Base-by-base conservation (phyloP, 2,113 vertebrate species). In the Hyaena hyaena region DNA sequence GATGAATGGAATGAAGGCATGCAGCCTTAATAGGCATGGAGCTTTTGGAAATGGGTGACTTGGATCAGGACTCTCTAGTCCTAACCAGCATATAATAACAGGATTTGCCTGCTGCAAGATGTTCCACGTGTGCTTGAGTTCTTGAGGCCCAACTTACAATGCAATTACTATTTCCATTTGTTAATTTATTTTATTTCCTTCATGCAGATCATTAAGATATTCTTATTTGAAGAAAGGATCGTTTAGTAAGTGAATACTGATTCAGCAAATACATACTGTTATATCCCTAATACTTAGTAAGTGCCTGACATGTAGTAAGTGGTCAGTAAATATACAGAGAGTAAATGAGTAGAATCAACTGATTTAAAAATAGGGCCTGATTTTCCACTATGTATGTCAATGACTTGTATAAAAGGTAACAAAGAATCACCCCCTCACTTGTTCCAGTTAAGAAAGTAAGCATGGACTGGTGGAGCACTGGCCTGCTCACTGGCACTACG, bases 391-490 rank as follows among this genome's bases (percentile, higher is more conserved):
- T 50, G 10, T 26, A 14, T 19, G 65, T 24, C 66, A 43, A n/a
- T 61, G 68, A 81, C n/a, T 58, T 88, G 35, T 74, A 48, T 15
- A 61, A 58, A 88, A 74, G 74, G 26, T 24, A 26, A 63, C 73
- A 16, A 74, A 24, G 4, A 5, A 9, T 33, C 39, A 50, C n/a
- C 15, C 26, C 39, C 28, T 35, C 15, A 14, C 58, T n/a, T 11
- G 58, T 39, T 92, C 45, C 28, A 50, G 48, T 55, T 45, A 48
- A 28, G 74, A 66, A 63, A 53, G 71, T 23, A 45, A n/a, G 12
- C 43, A 6, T 4, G 24, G 33, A 31, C n/a, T 53, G 39, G 16
- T 9, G 16, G 39, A 5, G 10, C 1, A 0, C 21, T 21, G 14
- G 26, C 55, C 6, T 23, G 11, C 48, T 10, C 68, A 23, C 14